Conservation (phyloP, 2,888 invertebrate species). For the Diplolepis rosae region DNA sequence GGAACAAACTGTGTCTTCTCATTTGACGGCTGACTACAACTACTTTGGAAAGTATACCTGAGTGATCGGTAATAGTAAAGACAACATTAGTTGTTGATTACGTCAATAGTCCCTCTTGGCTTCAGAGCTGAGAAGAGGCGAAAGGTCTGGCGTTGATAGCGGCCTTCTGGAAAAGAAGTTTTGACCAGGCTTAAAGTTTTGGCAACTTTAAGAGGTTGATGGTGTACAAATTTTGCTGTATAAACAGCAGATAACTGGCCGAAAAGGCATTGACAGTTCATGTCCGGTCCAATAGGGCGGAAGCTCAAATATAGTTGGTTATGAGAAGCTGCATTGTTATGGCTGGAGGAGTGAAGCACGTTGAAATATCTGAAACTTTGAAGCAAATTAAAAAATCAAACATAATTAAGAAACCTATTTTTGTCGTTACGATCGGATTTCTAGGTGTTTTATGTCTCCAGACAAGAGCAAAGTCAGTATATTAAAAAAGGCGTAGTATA, state of each 20-base stretch:
- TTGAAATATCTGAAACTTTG: not conserved
- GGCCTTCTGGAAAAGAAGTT: not conserved
- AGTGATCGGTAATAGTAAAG: slow-evolving; percentile 52
- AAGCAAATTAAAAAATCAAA: slow-evolving; percentile 15
- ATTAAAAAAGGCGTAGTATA: slow-evolving; percentile 28
- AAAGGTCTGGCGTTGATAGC: not conserved
- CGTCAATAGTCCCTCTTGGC: slow-evolving; percentile 45
- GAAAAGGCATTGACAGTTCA: slow-evolving; percentile 8
- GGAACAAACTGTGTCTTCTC: slow-evolving; percentile 69
- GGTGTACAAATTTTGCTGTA: not conserved
- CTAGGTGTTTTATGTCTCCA: slow-evolving; percentile 10
- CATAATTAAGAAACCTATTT: slow-evolving; percentile 15
- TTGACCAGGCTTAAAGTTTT: not conserved
- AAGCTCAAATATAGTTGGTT: slow-evolving; percentile 21
- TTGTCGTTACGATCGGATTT: slow-evolving; percentile 2
- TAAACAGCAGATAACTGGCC: slow-evolving; percentile 27
- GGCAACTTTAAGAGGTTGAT: not conserved
- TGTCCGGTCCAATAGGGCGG: slow-evolving; percentile 38
- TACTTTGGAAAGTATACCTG: slow-evolving; percentile 70
- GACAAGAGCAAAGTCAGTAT: slow-evolving; percentile 29
- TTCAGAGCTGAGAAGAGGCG: not conserved
- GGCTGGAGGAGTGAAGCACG: slow-evolving; percentile 28
- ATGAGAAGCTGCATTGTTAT: not conserved
- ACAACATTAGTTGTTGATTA: slow-evolving; percentile 39
- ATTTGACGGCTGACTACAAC: slow-evolving; percentile 71